Evolutionary conservation across 2,888 invertebrate species (phyloP).

Genomic region (Machimus atricapillus): DNA sequence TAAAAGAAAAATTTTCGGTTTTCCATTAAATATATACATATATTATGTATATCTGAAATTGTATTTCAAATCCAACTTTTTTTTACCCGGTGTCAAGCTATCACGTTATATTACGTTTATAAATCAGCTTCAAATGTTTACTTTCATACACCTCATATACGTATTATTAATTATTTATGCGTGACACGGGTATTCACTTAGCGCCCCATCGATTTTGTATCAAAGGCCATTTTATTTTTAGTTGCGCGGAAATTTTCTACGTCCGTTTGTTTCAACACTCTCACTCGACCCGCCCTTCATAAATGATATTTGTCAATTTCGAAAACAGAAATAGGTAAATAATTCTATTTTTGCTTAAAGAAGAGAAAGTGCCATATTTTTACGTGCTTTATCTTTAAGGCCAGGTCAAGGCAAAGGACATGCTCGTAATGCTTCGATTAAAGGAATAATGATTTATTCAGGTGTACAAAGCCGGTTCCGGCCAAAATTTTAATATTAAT

Average conservation of each 20-base stretch:
- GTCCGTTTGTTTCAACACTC: not conserved
- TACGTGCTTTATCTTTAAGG: not conserved
- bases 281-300: not conserved
- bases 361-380: not conserved
- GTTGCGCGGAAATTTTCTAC: constrained; percentile 11
- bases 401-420: not conserved
- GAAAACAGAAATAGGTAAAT: not conserved
- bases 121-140: not conserved
- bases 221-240: constrained; percentile 26
- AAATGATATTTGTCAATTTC: not conserved
- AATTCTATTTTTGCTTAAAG: not conserved
- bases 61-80: not conserved
- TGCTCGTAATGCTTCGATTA: not conserved
- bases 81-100: not conserved
- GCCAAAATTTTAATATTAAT: not conserved
- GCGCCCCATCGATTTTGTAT: constrained; percentile 10
- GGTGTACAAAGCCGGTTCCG: not conserved
- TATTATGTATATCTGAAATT: not conserved
- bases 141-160: not conserved
- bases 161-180: constrained; percentile 5
- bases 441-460: not conserved
- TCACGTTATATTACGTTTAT: not conserved
- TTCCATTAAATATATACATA: not conserved
- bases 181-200: constrained; percentile 6
- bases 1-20: not conserved